Percentiles rank a stretch among this genome's conserved stretches.
Evolutionary conservation across 2,113 vertebrate genomes (phyloP).

Genomic region (Canis aureus): DNA sequence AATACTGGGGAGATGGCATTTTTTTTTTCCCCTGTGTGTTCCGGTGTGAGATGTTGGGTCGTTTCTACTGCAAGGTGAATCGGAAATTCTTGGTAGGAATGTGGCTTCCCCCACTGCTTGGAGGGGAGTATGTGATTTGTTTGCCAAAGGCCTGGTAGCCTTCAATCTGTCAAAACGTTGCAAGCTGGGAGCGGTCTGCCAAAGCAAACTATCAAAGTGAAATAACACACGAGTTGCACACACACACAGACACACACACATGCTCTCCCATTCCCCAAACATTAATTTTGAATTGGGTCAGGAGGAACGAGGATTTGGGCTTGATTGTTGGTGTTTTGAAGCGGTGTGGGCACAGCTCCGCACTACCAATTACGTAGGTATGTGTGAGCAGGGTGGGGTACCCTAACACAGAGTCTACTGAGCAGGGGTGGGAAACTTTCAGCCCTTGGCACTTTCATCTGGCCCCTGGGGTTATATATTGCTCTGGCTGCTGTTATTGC

Average conservation of each 20-base stretch:
- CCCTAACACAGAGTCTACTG: background rate
- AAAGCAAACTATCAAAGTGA: slow-evolving; percentile 84
- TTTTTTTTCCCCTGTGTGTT: background rate
- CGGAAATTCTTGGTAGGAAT: slow-evolving; percentile 70
- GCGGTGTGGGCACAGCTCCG: background rate
- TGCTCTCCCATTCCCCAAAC: background rate
- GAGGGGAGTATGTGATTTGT: slow-evolving; percentile 65
- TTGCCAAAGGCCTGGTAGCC: slow-evolving; percentile 82
- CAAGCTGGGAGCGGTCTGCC: slow-evolving; percentile 73
- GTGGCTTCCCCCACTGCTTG: slow-evolving; percentile 17
- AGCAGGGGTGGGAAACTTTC: slow-evolving; percentile 32
- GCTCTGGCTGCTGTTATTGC: slow-evolving; percentile 60
- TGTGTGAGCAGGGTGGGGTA: background rate
- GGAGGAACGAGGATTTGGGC: slow-evolving; percentile 64
- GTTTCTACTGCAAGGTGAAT: slow-evolving; percentile 75
- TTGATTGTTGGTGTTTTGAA: slow-evolving; percentile 69
- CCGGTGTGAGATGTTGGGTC: slow-evolving; percentile 34
- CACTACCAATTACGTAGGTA: slow-evolving; percentile 54
- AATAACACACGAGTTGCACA: slow-evolving; percentile 67
- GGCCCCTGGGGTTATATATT: slow-evolving; percentile 70
- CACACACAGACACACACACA: slow-evolving; percentile 56
- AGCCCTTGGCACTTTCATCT: slow-evolving; percentile 65
- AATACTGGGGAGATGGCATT: background rate
- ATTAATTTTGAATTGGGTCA: slow-evolving; percentile 54
- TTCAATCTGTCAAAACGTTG: slow-evolving; percentile 81